Base-by-base conservation (phyloP, 2,797 vertebrate species). In the Paguma larvata region DNA sequence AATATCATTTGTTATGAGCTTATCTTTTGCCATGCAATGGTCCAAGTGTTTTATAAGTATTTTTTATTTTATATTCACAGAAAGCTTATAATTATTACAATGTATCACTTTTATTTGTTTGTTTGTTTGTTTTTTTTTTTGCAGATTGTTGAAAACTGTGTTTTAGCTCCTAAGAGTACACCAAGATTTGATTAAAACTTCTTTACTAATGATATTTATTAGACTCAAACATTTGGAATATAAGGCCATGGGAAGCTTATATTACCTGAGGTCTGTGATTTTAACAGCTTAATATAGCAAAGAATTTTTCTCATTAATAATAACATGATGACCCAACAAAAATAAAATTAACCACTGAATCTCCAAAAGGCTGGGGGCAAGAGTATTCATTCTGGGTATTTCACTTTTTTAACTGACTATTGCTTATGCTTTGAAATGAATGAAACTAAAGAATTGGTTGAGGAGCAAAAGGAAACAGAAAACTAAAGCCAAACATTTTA, bases 41-140 rank as follows among this genome's bases (percentile, higher is more conserved):
- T 38, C 5, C 32, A 85, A 59, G n/a, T 85, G 15, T 78, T 83
- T 67, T 46, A 86, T 59, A 89, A 93, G 5, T 23, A 92, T 1
- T 88, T 93, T 85, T 79, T 5, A 82, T 95, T 96, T 96, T 95
- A 34, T 94, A 96, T 93, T 84, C 23, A 46, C 19, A 44, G 38
- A 56, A 88, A 91, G 18, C 1, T 94, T 68, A 23, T 21, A 88
- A 59, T 30, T 78, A 92, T 96, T 94, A 65, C 12, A 86, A 65
- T 87, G 46, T 80, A 56, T 85, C 68, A 83, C 41, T 78, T 96
- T 88, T 34, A 14, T 92, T 90, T 92, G 11, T 2, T 38, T 38
- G 38, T 38, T 38, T 38, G 2, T 38, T 38, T 38, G 38, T 38
- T 14, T 48, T 51, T 14, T 83, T 83, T 94, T 77, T 65, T 56